Evolutionary conservation across 2,888 invertebrate genomes (phyloP).

Genomic region (Norana najaformis): DNA sequence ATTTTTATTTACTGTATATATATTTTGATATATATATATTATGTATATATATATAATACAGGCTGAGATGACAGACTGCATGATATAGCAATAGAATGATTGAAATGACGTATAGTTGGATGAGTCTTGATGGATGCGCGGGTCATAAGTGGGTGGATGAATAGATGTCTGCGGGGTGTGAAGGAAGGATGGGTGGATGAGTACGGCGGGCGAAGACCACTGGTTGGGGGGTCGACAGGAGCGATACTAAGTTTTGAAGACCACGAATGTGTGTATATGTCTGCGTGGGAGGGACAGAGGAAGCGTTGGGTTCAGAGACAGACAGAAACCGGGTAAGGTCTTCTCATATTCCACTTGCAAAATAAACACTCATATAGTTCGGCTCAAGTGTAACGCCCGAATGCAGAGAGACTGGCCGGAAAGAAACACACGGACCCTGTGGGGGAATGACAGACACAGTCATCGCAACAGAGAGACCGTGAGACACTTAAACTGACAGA

Average conservation of each 20-base stretch:
- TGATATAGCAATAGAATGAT: background rate
- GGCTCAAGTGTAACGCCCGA: background rate
- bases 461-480: too few relatives aligned
- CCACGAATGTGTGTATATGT: background rate
- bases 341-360: background rate
- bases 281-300: background rate
- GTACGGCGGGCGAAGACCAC: background rate
- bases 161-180: background rate
- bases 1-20: too few relatives aligned
- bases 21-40: too few relatives aligned
- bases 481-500: too few relatives aligned
- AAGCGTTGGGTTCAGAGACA: background rate
- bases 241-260: background rate
- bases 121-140: background rate
- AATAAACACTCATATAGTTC: background rate
- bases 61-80: too few relatives aligned
- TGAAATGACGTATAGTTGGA: background rate
- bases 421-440: too few relatives aligned
- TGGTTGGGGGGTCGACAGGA: background rate
- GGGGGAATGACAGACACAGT: too few relatives aligned
- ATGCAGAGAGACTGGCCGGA: background rate
- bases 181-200: background rate
- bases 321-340: background rate
- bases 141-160: background rate
- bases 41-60: too few relatives aligned